Conservation (phyloP, 1,140 invertebrate genomes). For the Drosophila tani region DNA sequence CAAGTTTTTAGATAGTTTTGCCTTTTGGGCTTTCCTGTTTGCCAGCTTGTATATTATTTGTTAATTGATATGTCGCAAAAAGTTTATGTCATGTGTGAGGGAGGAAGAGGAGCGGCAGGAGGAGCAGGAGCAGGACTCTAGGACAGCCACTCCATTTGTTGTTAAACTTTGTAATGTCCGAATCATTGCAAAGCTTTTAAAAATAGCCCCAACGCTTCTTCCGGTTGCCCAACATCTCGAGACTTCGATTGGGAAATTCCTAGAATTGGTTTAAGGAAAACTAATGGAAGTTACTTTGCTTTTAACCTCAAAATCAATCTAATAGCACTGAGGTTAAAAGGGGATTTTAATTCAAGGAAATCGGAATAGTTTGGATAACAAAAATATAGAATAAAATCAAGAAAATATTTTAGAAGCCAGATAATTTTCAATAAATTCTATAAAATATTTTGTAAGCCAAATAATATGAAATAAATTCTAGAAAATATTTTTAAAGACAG, state of each 20-base stretch:
- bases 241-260: conserved; percentile 5
- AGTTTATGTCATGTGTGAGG: conserved; percentile 38
- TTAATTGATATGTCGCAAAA: conserved; percentile 80
- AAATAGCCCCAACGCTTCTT: conserved; percentile 8
- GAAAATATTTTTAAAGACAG: too few relatives aligned
- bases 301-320: conserved; percentile 11
- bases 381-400: not conserved
- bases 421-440: too few relatives aligned
- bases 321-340: not conserved
- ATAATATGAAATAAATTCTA: too few relatives aligned
- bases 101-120: not conserved
- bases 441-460: too few relatives aligned
- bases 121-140: not conserved
- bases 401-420: too few relatives aligned
- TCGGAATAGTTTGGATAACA: too few relatives aligned
- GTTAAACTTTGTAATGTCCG: conserved; percentile 56
- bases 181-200: conserved; percentile 54
- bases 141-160: conserved; percentile 28
- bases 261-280: conserved; percentile 5
- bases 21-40: conserved; percentile 66
- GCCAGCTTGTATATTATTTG: conserved; percentile 78
- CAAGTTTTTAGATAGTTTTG: conserved; percentile 52
- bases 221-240: not conserved
- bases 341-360: too few relatives aligned
- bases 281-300: conserved; percentile 11